Percentiles rank a stretch among this genome's conserved stretches.
phyloP scores from a whole-genome alignment of 2,888 invertebrate species.

The Anodontia alba region DNA sequence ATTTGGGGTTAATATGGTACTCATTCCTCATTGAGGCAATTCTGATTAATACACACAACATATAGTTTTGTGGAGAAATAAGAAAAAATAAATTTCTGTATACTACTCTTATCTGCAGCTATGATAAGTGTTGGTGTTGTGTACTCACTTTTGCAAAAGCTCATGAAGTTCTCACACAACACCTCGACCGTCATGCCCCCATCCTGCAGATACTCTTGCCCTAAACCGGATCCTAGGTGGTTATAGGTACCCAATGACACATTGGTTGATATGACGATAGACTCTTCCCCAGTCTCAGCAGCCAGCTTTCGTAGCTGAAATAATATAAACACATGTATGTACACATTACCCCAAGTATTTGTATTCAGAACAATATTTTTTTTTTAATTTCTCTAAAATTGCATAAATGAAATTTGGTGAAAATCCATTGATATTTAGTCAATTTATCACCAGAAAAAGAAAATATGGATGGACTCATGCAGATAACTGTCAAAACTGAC shows the following conservation, averaged over 20 bases:
- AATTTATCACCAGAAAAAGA: too few species aligned
- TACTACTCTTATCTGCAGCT: too few species aligned
- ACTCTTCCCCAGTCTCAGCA: conserved; percentile 56
- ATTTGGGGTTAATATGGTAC: too few species aligned
- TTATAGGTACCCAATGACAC: conserved; percentile 51
- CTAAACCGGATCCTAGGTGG: conserved; percentile 53
- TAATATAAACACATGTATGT: neutral
- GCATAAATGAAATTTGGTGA: too few species aligned
- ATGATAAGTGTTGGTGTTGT: too few species aligned
- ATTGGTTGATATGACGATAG: conserved; percentile 57
- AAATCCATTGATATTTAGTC: too few species aligned
- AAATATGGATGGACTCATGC: too few species aligned
- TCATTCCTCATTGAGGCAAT: neutral
- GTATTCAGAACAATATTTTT: too few species aligned
- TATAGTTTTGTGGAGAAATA: neutral
- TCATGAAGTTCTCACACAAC: conserved; percentile 42
- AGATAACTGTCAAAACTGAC: too few species aligned
- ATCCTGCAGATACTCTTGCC: conserved; percentile 54
- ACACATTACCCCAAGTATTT: neutral
- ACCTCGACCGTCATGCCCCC: conserved; percentile 26
- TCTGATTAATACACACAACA: neutral
- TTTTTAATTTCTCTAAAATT: too few species aligned
- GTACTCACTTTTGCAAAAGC: conserved; percentile 52
- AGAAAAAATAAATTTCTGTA: neutral
- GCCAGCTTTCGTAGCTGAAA: conserved; percentile 60